Evolutionary conservation across 1,140 invertebrate species (phyloP).

Genomic region (Rhagoletis pomonella): DNA sequence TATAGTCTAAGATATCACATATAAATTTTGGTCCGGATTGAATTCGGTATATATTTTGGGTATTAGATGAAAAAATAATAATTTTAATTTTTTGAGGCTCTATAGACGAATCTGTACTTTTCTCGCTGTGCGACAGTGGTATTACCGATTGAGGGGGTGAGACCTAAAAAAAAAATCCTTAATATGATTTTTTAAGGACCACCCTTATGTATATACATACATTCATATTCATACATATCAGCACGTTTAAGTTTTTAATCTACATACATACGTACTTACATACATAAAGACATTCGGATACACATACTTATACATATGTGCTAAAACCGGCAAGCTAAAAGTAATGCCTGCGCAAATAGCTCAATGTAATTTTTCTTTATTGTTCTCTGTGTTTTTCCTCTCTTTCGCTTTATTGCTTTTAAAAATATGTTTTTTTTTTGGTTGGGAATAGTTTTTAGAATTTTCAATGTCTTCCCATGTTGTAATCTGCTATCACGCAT

Average conservation of each 20-base stretch:
- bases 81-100: too few species aligned
- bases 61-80: too few species aligned
- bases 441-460: neutral
- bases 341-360: neutral
- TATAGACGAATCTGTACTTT: too few species aligned
- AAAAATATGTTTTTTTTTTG: neutral
- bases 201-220: too few species aligned
- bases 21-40: too few species aligned
- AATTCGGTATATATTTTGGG: too few species aligned
- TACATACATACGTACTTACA: neutral
- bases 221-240: too few species aligned
- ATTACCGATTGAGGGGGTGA: too few species aligned
- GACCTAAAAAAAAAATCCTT: too few species aligned
- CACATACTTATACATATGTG: neutral
- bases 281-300: neutral
- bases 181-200: too few species aligned
- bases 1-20: too few species aligned
- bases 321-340: slow-evolving; percentile 2
- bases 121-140: too few species aligned
- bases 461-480: slow-evolving; percentile 15
- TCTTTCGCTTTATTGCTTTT: neutral
- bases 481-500: neutral
- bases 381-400: neutral
- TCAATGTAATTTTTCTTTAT: neutral
- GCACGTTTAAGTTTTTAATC: neutral